phyloP scores from a whole-genome alignment of 1,140 invertebrate genomes.

The Zaprionus ghesquierei region DNA sequence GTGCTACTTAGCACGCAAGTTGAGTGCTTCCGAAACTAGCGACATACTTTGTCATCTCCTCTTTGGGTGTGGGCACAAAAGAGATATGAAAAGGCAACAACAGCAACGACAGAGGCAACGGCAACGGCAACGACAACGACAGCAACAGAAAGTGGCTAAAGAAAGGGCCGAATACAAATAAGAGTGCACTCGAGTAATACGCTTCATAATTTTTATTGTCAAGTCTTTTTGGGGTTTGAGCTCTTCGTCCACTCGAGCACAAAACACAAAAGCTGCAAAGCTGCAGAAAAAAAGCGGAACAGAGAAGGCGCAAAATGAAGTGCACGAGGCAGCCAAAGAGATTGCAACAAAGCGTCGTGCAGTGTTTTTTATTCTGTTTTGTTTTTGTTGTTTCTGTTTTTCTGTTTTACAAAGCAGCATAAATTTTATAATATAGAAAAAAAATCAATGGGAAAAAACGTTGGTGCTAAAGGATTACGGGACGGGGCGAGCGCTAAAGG shows the following conservation, averaged over 20 bases:
- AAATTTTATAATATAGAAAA: constrained; percentile 53
- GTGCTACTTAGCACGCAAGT: constrained; percentile 54
- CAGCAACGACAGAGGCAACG: not conserved
- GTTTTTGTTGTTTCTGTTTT: not conserved
- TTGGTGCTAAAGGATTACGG: constrained; percentile 32
- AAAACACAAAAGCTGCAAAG: constrained; percentile 42
- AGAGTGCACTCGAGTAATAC: constrained; percentile 57
- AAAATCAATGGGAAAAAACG: constrained; percentile 36
- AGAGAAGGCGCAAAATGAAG: constrained; percentile 45
- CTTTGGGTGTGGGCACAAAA: constrained; percentile 13
- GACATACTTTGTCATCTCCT: constrained; percentile 39
- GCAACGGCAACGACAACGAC: not conserved
- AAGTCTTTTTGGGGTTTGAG: constrained; percentile 40
- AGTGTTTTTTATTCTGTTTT: constrained; percentile 16
- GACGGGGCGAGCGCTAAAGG: not conserved
- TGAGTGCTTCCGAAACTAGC: constrained; percentile 46
- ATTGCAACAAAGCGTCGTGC: constrained; percentile 45
- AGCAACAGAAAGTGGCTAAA: constrained; percentile 34
- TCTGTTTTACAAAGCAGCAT: constrained; percentile 41
- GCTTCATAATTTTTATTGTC: constrained; percentile 62
- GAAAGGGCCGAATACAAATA: constrained; percentile 50
- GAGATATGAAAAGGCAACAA: constrained; percentile 12
- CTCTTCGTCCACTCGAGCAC: constrained; percentile 45
- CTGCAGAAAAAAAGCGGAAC: constrained; percentile 6
- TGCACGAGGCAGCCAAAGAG: constrained; percentile 31